Conservation (phyloP, 2,888 invertebrate species). For the Pelosia muscerda region DNA sequence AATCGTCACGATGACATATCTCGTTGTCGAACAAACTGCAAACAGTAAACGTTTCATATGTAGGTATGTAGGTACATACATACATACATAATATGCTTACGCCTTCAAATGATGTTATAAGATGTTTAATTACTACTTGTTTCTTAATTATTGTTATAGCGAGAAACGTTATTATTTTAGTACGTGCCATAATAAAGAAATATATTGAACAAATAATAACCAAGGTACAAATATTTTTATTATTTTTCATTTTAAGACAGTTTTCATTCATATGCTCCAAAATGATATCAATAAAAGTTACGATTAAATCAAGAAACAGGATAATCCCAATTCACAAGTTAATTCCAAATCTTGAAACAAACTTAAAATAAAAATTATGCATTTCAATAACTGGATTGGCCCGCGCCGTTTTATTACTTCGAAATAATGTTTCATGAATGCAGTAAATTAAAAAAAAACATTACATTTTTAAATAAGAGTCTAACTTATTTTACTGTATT, state of each 20-base stretch:
- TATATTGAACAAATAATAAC: slow-evolving; percentile 23
- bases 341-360: slow-evolving; percentile 43
- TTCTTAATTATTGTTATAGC: slow-evolving; percentile 28
- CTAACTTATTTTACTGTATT: not conserved
- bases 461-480: not conserved
- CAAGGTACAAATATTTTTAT: slow-evolving; percentile 30
- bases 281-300: slow-evolving; percentile 45
- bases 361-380: slow-evolving; percentile 33
- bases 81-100: no score
- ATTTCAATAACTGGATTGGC: slow-evolving; percentile 34
- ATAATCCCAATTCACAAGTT: slow-evolving; percentile 54
- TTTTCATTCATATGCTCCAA: slow-evolving; percentile 38
- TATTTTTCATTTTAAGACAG: slow-evolving; percentile 17
- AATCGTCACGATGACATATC: slow-evolving; percentile 50
- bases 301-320: slow-evolving; percentile 51
- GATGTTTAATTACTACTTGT: slow-evolving; percentile 24
- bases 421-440: slow-evolving; percentile 20
- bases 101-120: slow-evolving; percentile 39
- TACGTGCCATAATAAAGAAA: not conserved
- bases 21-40: slow-evolving; percentile 44
- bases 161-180: slow-evolving; percentile 35
- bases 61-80: no score
- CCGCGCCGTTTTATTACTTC: slow-evolving; percentile 36
- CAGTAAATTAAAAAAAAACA: slow-evolving; percentile 9
- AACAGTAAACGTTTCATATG: no score